A percentile compares a stretch with the other conserved stretches of the same genome.
These are phyloP conservation scores for Tragelaphus scriptus DNA, from an alignment of 2,113 vertebrate genomes.

Conservation along the genomic window DNA sequence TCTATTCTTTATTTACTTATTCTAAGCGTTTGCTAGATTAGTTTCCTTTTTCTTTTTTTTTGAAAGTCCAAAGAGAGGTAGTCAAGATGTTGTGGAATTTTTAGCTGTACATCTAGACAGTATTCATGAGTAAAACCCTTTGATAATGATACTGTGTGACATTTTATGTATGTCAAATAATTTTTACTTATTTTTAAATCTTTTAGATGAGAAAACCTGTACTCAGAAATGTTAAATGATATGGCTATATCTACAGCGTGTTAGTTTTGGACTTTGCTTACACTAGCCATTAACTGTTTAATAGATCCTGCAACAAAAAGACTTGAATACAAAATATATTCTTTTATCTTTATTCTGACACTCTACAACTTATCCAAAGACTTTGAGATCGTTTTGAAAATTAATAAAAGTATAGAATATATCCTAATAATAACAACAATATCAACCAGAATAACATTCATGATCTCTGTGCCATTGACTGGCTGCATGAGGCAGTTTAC, in stretches of 20 bases:
- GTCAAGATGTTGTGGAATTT: not conserved
- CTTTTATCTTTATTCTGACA: not conserved
- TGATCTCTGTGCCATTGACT: not conserved
- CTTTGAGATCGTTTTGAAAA: not conserved
- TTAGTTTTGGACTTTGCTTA: not conserved
- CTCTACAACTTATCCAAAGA: not conserved
- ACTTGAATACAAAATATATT: not conserved
- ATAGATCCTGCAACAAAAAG: not conserved
- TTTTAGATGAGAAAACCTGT: not conserved
- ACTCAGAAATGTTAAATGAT: not conserved
- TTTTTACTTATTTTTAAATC: not conserved
- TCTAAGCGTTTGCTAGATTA: not conserved
- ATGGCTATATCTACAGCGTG: not conserved
- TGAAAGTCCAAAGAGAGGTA: not conserved
- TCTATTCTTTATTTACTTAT: not conserved
- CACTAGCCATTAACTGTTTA: not conserved
- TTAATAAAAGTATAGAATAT: not conserved
- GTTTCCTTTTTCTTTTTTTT: not conserved
- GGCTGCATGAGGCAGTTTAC: not conserved
- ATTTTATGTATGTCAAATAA: not conserved
- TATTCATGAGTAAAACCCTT: not conserved
- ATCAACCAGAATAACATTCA: not conserved
- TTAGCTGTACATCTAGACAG: not conserved
- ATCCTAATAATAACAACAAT: not conserved
- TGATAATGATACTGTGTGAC: not conserved